Evolutionary conservation across 2,888 invertebrate genomes (phyloP), one percentile per base, ranked within the genome.

Genomic region (Apocheima hispidaria): DNA sequence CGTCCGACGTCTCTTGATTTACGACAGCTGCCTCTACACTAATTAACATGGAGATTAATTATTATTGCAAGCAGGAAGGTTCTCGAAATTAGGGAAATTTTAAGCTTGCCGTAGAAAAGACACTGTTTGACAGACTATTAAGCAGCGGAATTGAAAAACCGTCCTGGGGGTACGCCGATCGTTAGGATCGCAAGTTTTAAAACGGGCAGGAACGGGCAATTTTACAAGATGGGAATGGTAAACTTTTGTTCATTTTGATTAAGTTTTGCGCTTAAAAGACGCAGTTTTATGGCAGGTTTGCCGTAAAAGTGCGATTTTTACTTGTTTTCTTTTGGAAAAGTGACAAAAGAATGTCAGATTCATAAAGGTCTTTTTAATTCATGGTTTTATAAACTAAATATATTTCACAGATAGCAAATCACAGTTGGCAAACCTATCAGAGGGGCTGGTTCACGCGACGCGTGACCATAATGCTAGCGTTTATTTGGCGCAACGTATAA

Each of bases 31-130:
- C 78, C 74, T 80, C 82, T 78, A 77, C 81, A 77, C 84, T 88
- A 88, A 90, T 89, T 89, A 90, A 87, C 84, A 79, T 67, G 71
- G 75, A 85, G 86, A 89, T 89, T 89, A 89, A 89, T 90, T 88
- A 88, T 84, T 85, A 85, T 83, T 87, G 81, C 83, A 81, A 81
- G 78, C 77, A 78, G 77, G 78, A 78, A 81, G 75, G 51, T 52
- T 52, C 41, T 30, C 53, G 21, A 58, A 58, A 54, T 63, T 63
- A 63, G 58, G 63, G 36, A 46, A 54, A 63, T 58, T 58, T 58
- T 50, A 54, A 63, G 58, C 51, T 58, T 58, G 36, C 60, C 58
- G 50, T 60, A 59, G 61, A 65, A 68, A 65, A 65, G 66, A 65
- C 60, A 63, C 65, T 66, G 66, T 68, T 68, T 69, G 63, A 67